Evolutionary conservation across 2,797 vertebrate species (phyloP), one percentile per base, ranked within the genome.

Genomic region (Sternarchorhynchus goeldii): DNA sequence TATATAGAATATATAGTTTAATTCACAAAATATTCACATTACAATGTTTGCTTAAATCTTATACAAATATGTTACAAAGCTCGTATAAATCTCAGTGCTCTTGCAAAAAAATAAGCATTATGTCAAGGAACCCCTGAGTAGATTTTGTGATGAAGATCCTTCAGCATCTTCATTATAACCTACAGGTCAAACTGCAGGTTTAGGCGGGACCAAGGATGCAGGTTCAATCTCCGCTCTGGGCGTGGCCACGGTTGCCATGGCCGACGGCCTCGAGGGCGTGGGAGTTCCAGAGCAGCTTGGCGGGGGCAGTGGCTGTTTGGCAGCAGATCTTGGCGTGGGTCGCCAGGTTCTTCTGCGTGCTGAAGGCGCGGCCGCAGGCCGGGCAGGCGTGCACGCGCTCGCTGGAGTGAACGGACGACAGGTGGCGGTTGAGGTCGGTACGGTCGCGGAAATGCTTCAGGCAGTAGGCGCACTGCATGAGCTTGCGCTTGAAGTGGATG

Each of bases 401-500:
- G 39, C 85, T 89, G 0, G 92, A 92, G 88, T 92, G 91, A 76
- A 94, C 90, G 0, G 94, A 93, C 6, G 89, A 85, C 57, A 93
- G 91, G 76, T 91, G 92, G 64, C 91, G 81, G 60, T 93, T 94
- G 83, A 94, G 89, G 89, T 94, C 94, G 5, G 93, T 94, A 86
- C 93, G 90, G 89, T 94, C 95, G 0, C 91, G 77, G 50, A 94
- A 93, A 68, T 92, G 88, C 81, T 90, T 92, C 85, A 91, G 86
- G 82, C 93, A 94, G 89, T 85, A 85, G 53, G 84, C 83, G 58
- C 95, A 95, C 82, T 89, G 92, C 94, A 95, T 93, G 85, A 94
- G 93, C 89, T 94, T 94, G 88, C 91, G 89, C 86, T 94, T 94
- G 77, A 88, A 92, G 86, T 94, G 94, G 85, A 93, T 90, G 68